phyloP scores from a whole-genome alignment of 2,888 invertebrate species.

The Drosophila anomelani region DNA sequence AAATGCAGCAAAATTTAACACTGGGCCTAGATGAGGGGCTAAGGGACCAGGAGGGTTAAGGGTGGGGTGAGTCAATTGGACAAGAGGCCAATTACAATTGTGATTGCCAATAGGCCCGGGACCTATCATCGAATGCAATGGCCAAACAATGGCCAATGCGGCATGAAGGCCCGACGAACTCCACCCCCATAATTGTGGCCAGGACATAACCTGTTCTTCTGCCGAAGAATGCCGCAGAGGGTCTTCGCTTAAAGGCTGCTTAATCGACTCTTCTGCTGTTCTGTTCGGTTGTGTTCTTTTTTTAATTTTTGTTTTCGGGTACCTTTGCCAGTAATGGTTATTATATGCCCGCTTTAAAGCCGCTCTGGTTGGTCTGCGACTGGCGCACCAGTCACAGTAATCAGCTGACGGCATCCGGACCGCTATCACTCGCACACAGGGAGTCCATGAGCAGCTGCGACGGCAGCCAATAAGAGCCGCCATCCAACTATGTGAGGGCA shows the following conservation, averaged over 20 bases:
- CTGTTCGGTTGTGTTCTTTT: constrained; percentile 1
- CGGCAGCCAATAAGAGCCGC: constrained; percentile 83
- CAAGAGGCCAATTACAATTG: constrained; percentile 72
- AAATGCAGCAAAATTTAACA: neutral
- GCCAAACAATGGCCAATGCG: constrained; percentile 77
- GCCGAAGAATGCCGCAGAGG: constrained; percentile 5
- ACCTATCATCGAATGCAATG: constrained; percentile 70
- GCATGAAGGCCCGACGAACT: constrained; percentile 71
- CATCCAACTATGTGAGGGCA: constrained; percentile 83
- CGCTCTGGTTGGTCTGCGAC: constrained; percentile 81
- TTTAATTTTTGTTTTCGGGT: neutral
- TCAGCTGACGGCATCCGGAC: constrained; percentile 71
- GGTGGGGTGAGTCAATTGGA: constrained; percentile 43
- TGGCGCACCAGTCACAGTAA: constrained; percentile 78
- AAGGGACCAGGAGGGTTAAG: neutral
- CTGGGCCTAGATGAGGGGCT: neutral
- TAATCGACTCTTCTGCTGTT: constrained; percentile 5
- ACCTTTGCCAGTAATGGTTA: constrained; percentile 51
- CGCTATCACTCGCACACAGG: constrained; percentile 67
- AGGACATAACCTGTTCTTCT: constrained; percentile 28
- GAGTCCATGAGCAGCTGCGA: constrained; percentile 56
- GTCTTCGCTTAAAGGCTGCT: constrained; percentile 19
- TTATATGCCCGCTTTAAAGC: constrained; percentile 75
- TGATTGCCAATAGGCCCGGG: constrained; percentile 69
- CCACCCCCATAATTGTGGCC: constrained; percentile 78